Conservation (phyloP, 2,797 vertebrate species). For the Typhlichthys subterraneus region DNA sequence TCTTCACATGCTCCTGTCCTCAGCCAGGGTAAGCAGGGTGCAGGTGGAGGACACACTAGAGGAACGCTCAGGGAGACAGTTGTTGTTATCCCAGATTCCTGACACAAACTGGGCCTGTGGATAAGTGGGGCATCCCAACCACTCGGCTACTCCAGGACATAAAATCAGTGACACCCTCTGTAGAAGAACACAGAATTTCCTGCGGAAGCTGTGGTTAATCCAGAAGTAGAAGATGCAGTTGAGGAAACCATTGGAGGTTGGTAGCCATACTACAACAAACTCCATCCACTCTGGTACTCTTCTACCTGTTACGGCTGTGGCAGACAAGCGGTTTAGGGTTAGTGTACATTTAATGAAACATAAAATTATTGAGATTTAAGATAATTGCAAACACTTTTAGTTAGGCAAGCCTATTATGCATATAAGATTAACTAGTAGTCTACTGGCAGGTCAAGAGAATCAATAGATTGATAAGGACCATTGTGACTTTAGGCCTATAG, state of each 20-base stretch:
- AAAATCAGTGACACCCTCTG: slow-evolving; percentile 62
- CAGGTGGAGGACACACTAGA: slow-evolving; percentile 84
- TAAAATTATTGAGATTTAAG: too few relatives aligned
- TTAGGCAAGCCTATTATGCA: not conserved
- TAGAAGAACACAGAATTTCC: slow-evolving; percentile 77
- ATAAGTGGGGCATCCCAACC: slow-evolving; percentile 30
- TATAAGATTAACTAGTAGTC: not conserved
- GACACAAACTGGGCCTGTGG: slow-evolving; percentile 46
- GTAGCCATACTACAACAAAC: slow-evolving; percentile 86
- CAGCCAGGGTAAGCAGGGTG: slow-evolving; percentile 65
- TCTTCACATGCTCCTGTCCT: slow-evolving; percentile 39
- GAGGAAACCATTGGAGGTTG: slow-evolving; percentile 86
- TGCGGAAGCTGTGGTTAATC: slow-evolving; percentile 85
- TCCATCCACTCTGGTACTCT: slow-evolving; percentile 83
- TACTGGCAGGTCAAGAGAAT: too few relatives aligned
- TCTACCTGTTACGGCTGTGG: slow-evolving; percentile 76
- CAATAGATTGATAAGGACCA: too few relatives aligned
- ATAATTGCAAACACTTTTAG: slow-evolving; percentile 2
- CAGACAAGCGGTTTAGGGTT: slow-evolving; percentile 19
- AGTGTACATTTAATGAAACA: not conserved
- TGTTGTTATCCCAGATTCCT: slow-evolving; percentile 61
- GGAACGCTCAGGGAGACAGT: slow-evolving; percentile 71
- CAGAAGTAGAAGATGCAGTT: slow-evolving; percentile 92
- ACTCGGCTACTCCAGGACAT: slow-evolving; percentile 55
- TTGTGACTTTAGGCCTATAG: too few relatives aligned